A percentile compares a stretch with the other conserved stretches of the same genome.
Evolutionary conservation across 2,888 invertebrate genomes (phyloP).

Genomic region (Cactoblastis cactorum): DNA sequence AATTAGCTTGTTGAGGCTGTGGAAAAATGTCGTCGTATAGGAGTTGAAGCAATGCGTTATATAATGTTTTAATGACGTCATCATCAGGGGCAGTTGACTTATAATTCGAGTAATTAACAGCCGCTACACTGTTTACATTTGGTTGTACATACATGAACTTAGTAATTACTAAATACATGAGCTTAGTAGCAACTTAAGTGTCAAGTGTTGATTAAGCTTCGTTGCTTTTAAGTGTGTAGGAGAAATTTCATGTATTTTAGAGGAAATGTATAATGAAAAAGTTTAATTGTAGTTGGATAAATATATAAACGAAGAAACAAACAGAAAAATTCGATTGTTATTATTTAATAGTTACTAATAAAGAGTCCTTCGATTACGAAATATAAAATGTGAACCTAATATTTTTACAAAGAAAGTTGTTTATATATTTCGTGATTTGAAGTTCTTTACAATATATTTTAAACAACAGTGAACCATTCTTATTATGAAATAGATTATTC

Average conservation of each 20-base stretch:
- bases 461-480: neutral
- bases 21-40: constrained; percentile 27
- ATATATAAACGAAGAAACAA: no score
- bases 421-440: no score
- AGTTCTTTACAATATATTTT: neutral
- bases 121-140: constrained; percentile 38
- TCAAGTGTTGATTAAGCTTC: no score
- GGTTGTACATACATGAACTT: neutral
- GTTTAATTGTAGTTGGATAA: no score
- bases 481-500: constrained; percentile 45
- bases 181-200: neutral
- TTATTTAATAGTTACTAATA: no score
- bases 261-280: no score
- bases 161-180: neutral
- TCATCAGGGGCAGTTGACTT: constrained; percentile 55
- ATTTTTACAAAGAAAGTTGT: no score
- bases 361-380: no score
- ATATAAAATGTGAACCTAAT: no score
- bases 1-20: constrained; percentile 21
- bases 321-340: no score
- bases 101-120: constrained; percentile 63
- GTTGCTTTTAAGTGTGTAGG: no score
- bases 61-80: constrained; percentile 62
- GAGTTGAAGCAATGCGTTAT: constrained; percentile 39
- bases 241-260: no score